Conservation (phyloP, 2,797 vertebrate species). For the Lacerta bilineata region DNA sequence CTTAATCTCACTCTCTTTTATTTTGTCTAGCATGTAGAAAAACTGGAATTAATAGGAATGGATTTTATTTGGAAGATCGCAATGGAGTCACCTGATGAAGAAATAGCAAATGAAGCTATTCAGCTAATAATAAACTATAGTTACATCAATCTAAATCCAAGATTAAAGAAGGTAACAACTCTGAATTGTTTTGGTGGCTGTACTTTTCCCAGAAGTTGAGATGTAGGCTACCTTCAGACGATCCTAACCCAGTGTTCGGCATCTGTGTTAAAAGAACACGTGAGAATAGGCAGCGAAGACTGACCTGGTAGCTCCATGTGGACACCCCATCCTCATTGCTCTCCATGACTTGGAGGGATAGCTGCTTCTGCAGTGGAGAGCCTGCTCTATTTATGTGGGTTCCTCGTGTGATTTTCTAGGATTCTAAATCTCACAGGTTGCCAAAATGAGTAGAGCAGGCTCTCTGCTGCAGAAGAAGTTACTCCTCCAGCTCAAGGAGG, state of each 20-base stretch:
- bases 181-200: neutral
- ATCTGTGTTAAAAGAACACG: neutral
- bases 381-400: no score
- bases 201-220: neutral
- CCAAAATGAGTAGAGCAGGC: neutral
- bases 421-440: neutral
- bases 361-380: no score
- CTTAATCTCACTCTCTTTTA: neutral
- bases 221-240: neutral
- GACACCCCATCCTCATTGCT: no score
- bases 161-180: conserved; percentile 92
- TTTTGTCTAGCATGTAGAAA: conserved; percentile 92
- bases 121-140: conserved; percentile 98
- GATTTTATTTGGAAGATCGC: conserved; percentile 99
- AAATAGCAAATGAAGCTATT: conserved; percentile 99
- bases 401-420: neutral
- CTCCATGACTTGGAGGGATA: no score
- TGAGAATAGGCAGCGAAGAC: neutral
- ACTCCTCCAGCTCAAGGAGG: no score
- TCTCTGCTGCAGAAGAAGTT: neutral
- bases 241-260: neutral
- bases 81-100: conserved; percentile 99
- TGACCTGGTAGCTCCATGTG: no score
- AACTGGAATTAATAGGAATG: conserved; percentile 97
- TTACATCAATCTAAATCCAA: conserved; percentile 98